phyloP scores from a whole-genome alignment of 2,113 vertebrate genomes.

The Turdus rufiventris region DNA sequence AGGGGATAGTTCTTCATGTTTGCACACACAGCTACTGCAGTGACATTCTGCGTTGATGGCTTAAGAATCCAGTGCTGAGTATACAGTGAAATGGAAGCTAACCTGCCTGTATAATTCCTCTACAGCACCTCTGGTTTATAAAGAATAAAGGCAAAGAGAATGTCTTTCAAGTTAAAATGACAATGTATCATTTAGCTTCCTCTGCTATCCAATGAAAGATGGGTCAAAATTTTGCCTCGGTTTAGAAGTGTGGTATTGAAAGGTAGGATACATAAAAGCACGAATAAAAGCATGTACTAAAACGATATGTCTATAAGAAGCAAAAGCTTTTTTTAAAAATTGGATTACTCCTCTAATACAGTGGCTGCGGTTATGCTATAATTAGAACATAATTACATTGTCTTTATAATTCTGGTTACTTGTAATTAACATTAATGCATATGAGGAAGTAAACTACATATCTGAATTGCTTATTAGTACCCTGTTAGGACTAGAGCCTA shows the following conservation, averaged over 20 bases:
- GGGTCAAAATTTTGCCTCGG: not conserved
- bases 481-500: slow-evolving; percentile 24
- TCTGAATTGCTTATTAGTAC: slow-evolving; percentile 48
- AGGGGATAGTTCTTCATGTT: not conserved
- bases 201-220: not conserved
- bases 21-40: not conserved
- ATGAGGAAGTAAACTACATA: slow-evolving; percentile 46
- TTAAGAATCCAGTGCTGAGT: not conserved
- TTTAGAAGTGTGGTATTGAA: not conserved
- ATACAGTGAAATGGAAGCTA: not conserved
- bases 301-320: not conserved
- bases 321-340: not conserved
- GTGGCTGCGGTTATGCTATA: slow-evolving; percentile 34
- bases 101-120: not conserved
- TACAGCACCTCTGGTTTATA: not conserved
- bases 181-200: not conserved
- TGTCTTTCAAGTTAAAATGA: not conserved
- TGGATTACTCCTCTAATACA: not conserved
- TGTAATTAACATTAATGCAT: slow-evolving; percentile 61
- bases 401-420: slow-evolving; percentile 45
- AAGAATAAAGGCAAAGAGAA: not conserved
- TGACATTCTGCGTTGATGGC: not conserved
- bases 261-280: not conserved
- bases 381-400: slow-evolving; percentile 58
- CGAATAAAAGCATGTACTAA: not conserved